These are phyloP conservation scores for Deilephila porcellus DNA, from an alignment of 2,888 invertebrate genomes.

Conservation along the genomic window DNA sequence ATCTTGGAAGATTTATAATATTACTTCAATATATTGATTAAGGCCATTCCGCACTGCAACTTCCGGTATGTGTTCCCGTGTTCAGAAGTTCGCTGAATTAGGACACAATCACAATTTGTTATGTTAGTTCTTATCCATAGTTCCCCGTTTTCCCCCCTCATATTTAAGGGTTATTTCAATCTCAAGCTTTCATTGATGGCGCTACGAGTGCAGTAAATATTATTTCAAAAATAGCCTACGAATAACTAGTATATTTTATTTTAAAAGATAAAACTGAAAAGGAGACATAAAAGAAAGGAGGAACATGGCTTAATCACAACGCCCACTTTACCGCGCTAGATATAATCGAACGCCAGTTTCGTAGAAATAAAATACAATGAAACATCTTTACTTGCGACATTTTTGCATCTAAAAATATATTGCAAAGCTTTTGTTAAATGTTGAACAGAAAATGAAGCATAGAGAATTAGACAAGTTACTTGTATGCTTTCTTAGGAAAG, in stretches of 20 bases:
- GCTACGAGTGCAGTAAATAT: no score
- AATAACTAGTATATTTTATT: not conserved
- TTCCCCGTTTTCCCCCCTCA: no score
- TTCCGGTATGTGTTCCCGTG: no score
- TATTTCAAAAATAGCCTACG: not conserved
- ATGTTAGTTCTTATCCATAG: no score
- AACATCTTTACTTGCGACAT: not conserved
- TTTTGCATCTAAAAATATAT: not conserved
- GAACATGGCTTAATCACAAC: not conserved
- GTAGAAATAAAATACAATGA: not conserved
- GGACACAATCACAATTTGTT: no score
- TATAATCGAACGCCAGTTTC: constrained; percentile 10
- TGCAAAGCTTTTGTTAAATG: not conserved
- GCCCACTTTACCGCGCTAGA: not conserved
- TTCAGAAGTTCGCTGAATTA: no score
- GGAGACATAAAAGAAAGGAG: not conserved
- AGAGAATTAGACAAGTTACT: constrained; percentile 65
- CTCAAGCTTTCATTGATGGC: no score
- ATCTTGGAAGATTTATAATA: no score
- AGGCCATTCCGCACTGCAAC: no score
- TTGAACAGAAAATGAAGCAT: not conserved
- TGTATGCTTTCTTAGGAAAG: constrained; percentile 49
- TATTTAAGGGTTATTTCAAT: no score
- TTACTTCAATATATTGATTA: no score
- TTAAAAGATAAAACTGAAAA: not conserved